Evolutionary conservation across 1,140 invertebrate genomes (phyloP).

Genomic region (Brachionus manjavacas): DNA sequence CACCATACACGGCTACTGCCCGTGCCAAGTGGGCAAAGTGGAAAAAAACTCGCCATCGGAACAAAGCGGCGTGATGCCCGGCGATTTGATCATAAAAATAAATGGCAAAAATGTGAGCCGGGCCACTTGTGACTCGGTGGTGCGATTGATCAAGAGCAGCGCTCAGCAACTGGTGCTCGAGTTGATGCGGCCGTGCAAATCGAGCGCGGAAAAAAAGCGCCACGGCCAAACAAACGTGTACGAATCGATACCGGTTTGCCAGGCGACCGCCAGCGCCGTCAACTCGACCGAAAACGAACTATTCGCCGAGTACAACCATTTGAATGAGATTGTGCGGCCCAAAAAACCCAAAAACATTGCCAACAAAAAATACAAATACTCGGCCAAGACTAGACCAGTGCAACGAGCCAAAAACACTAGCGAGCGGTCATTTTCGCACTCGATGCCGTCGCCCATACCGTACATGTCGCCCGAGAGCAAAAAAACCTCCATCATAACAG

Average conservation of each 20-base stretch:
- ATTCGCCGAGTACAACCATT: slow-evolving; percentile 14
- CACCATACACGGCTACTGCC: slow-evolving; percentile 30
- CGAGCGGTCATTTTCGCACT: background rate
- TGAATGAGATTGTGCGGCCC: background rate
- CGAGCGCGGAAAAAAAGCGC: background rate
- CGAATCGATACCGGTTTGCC: background rate
- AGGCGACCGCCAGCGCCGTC: background rate
- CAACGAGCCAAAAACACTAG: background rate
- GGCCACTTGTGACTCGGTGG: slow-evolving; percentile 30
- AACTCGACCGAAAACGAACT: slow-evolving; percentile 30
- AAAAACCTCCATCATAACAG: background rate
- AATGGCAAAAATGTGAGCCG: slow-evolving; percentile 36
- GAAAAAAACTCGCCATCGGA: background rate
- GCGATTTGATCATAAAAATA: slow-evolving; percentile 35
- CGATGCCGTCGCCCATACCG: slow-evolving; percentile 22
- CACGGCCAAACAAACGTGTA: background rate
- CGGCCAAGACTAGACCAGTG: background rate
- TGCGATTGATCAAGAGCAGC: background rate
- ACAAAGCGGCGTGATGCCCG: background rate
- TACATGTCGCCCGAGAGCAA: slow-evolving; percentile 30
- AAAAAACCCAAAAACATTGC: background rate
- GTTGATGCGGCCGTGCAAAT: background rate
- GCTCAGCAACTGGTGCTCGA: background rate
- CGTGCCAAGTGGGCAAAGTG: slow-evolving; percentile 31
- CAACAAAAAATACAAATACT: background rate